Base-by-base conservation (phyloP, 2,797 vertebrate species). In the Cygnus olor region DNA sequence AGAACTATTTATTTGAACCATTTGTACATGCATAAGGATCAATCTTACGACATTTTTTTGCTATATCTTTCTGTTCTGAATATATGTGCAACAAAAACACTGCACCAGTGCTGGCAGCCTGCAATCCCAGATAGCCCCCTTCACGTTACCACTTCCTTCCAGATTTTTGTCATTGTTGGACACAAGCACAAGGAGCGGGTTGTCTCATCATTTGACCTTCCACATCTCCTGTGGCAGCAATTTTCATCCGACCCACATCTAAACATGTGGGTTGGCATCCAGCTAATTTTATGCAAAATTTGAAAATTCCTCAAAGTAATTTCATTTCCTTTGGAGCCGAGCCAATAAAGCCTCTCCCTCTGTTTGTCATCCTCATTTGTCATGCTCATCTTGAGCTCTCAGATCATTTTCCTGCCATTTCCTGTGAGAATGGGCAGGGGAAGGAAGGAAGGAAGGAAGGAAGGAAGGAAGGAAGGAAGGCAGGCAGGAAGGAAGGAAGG, bases 251-350 rank as follows among this genome's bases (percentile, higher is more conserved):
- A 74, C 61, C 80, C 64, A 74, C 71, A 82, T 73, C 78, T 87
- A 87, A 95, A 92, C 25, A 60, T 63, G 71, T 68, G 60, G 79
- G 81, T 85, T 95, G 86, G 68, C 64, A 92, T 85, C 18, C 69
- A 85, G 60, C 22, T 90, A 80, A 92, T 95, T 93, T 93, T 82
- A 72, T 89, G 47, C 64, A 93, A 92, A 95, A 90, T 82, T 49
- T 89, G 34, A 93, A 89, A 95, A 80, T 92, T 90, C 80, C 64
- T 95, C 68, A 73, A 82, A 82, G 53, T 87, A 85, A 82, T 90
- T 85, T 90, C 4, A 60, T 77, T 85, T 90, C 44, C 21, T 90
- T 82, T 89, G 78, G 90, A 80, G 6, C 20, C 2, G 3, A 82
- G 74, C 70, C 77, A 70, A 14, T 69, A 47, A 93, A 94, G n/a